A percentile compares a stretch with the other conserved stretches of the same genome.
These are phyloP conservation scores for Tragulus kanchil DNA, from an alignment of 2,113 vertebrate genomes.

Conservation along the genomic window DNA sequence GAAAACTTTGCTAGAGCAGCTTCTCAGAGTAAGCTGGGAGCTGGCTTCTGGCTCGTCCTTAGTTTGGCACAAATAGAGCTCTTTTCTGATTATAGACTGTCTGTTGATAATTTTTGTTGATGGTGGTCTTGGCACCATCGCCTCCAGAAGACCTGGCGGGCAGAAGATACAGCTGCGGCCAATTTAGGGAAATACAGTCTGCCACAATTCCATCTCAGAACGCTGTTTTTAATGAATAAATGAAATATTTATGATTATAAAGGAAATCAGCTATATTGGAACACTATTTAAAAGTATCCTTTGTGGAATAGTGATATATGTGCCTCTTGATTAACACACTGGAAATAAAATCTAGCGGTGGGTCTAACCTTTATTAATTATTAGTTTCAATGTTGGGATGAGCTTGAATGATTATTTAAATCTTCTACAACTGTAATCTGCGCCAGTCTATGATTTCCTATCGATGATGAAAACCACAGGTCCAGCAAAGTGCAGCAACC, in stretches of 20 bases:
- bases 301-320: neutral
- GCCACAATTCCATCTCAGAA: neutral
- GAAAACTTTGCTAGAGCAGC: neutral
- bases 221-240: neutral
- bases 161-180: too few relatives aligned
- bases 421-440: too few relatives aligned
- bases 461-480: neutral
- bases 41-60: neutral
- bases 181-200: neutral
- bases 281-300: neutral
- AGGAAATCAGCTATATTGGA: neutral
- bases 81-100: neutral
- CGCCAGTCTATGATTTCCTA: neutral
- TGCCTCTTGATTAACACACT: neutral
- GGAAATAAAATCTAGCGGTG: neutral
- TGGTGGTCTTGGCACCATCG: neutral
- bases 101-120: neutral
- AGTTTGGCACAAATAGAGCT: neutral
- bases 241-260: neutral
- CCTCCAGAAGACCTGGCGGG: neutral
- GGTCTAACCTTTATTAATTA: neutral
- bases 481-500: neutral
- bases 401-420: neutral
- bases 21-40: neutral
- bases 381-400: neutral